These are phyloP conservation scores for Euleptes europaea DNA, from an alignment of 2,113 vertebrate genomes.

Conservation along the genomic window DNA sequence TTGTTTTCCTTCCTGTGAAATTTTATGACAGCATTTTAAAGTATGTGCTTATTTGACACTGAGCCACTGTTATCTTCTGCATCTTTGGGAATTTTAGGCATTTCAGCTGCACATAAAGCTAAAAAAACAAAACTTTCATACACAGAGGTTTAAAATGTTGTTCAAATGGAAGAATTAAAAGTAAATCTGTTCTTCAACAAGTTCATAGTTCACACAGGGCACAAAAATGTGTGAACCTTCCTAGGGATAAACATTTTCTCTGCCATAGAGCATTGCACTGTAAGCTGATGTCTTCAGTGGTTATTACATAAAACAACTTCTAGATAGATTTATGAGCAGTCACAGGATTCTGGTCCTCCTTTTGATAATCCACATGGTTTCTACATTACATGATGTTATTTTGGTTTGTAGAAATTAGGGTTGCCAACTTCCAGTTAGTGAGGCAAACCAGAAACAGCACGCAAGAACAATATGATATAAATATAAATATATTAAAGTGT, in stretches of 20 bases:
- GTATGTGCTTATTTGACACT: conserved; percentile 27
- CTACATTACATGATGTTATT: not conserved
- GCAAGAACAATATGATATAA: no score
- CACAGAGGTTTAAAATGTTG: conserved; percentile 1
- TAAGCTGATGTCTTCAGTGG: not conserved
- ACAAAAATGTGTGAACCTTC: not conserved
- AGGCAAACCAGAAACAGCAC: no score
- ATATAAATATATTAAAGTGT: no score
- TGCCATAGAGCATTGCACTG: not conserved
- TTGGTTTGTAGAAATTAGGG: no score
- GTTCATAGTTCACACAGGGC: not conserved
- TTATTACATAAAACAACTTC: not conserved
- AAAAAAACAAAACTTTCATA: conserved; percentile 10
- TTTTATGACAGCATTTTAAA: conserved; percentile 39
- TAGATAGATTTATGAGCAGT: not conserved
- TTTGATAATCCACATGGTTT: not conserved
- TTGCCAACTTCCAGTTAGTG: no score
- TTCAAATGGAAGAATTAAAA: not conserved
- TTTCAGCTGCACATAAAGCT: conserved; percentile 14
- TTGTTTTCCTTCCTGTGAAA: conserved; percentile 49
- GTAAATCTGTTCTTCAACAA: not conserved
- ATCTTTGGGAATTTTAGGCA: conserved; percentile 47
- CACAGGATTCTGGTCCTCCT: not conserved
- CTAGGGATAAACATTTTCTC: not conserved
- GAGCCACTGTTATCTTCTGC: conserved; percentile 14